A percentile compares a stretch with the other conserved stretches of the same genome.
These are phyloP conservation scores for Schlechtendalia chinensis DNA, from an alignment of 1,140 invertebrate genomes.

Conservation along the genomic window DNA sequence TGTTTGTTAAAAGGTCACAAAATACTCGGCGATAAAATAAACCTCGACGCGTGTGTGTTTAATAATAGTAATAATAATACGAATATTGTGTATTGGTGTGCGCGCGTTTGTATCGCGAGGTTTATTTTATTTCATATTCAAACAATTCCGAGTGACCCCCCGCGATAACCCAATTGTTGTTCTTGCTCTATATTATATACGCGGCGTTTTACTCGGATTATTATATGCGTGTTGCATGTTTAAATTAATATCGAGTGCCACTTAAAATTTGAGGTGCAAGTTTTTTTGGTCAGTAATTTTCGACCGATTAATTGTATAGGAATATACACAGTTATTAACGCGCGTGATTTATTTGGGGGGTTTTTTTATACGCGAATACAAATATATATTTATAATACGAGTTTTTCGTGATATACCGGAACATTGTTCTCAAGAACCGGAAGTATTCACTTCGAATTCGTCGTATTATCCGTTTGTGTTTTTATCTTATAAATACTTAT, in stretches of 20 bases:
- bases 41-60: background rate
- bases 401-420: too few relatives aligned
- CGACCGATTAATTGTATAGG: background rate
- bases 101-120: too few relatives aligned
- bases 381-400: too few relatives aligned
- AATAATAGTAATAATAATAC: background rate
- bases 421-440: background rate
- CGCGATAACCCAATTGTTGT: conserved; percentile 26
- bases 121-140: background rate
- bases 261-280: background rate
- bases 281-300: background rate
- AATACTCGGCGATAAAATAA: conserved; percentile 14
- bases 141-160: conserved; percentile 17
- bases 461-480: background rate
- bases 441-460: conserved; percentile 14
- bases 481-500: conserved; percentile 22
- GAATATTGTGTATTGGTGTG: conserved; percentile 13
- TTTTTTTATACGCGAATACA: too few relatives aligned
- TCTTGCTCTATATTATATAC: background rate
- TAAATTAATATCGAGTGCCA: background rate
- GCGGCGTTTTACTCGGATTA: background rate
- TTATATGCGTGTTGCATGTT: conserved; percentile 10
- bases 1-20: conserved; percentile 24
- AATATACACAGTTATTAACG: background rate
- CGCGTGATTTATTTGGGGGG: background rate